A percentile compares a stretch with the other conserved stretches of the same genome.
Conservation (phyloP, 2,797 vertebrate genomes). For the Phataginus tetradactyla region DNA sequence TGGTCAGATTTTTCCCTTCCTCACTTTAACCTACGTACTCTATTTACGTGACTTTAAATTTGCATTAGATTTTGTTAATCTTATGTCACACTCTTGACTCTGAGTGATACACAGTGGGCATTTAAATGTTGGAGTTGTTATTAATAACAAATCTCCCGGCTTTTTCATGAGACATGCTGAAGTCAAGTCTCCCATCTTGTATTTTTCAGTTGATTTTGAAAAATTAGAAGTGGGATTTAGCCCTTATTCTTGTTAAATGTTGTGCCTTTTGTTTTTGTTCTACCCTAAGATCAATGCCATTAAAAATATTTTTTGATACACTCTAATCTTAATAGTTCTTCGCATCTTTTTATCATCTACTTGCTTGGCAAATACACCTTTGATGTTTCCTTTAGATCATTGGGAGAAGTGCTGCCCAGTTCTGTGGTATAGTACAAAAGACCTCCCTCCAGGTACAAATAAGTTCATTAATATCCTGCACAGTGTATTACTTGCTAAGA, state of each 20-base stretch:
- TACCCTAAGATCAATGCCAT: not conserved
- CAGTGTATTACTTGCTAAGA: not conserved
- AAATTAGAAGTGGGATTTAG: not conserved
- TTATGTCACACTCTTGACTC: not conserved
- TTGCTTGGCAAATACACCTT: not conserved
- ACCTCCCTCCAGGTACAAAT: not conserved
- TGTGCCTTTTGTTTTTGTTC: not conserved
- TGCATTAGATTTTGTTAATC: not conserved
- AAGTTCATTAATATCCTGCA: not conserved
- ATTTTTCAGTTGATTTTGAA: slow-evolving; percentile 37
- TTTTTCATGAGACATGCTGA: not conserved
- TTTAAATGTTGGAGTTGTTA: not conserved
- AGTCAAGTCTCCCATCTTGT: not conserved
- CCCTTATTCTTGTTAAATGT: not conserved
- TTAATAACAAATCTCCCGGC: not conserved
- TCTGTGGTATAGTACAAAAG: not conserved
- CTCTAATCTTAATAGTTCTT: not conserved
- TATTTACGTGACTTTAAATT: slow-evolving; percentile 29
- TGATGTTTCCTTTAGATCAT: not conserved
- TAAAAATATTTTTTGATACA: not conserved
- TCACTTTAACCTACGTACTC: not conserved
- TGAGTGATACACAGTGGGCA: not conserved
- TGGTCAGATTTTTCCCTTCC: slow-evolving; percentile 32
- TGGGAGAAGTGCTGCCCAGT: not conserved
- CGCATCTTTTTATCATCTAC: not conserved